Conservation (phyloP, 2,113 vertebrate genomes). For the Platysternon megacephalum region DNA sequence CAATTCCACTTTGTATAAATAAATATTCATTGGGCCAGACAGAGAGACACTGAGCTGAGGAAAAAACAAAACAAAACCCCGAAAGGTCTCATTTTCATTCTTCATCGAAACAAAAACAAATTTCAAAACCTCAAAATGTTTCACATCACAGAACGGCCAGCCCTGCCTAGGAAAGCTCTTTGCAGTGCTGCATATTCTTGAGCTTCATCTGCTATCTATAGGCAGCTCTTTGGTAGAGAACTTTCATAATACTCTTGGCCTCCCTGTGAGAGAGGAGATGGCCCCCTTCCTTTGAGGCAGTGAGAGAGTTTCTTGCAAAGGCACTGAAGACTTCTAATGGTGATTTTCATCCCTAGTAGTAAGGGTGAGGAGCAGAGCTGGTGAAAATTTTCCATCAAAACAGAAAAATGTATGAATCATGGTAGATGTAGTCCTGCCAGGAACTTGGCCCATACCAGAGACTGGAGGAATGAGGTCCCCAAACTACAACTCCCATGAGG, state of each 20-base stretch:
- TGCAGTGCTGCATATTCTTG: background rate
- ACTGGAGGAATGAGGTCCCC: no score
- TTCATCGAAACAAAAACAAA: no score
- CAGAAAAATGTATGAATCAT: background rate
- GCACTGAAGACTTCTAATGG: background rate
- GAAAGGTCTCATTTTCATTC: no score
- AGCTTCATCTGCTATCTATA: background rate
- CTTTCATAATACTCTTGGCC: background rate
- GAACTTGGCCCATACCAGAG: background rate
- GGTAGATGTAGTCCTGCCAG: background rate
- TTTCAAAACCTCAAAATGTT: no score
- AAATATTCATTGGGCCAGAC: no score
- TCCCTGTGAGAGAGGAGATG: background rate
- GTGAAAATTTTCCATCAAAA: background rate
- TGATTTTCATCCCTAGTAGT: background rate
- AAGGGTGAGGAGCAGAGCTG: background rate
- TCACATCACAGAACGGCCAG: no score
- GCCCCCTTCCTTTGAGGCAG: background rate
- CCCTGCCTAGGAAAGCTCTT: background rate
- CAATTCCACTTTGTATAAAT: no score
- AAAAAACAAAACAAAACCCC: no score
- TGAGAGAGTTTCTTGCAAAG: background rate
- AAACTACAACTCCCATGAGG: no score
- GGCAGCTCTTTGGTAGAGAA: background rate
- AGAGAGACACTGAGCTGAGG: no score